Percentiles rank a stretch among this genome's conserved stretches.
Evolutionary conservation across 2,113 vertebrate genomes (phyloP).

Genomic region (Podarcis cretensis): DNA sequence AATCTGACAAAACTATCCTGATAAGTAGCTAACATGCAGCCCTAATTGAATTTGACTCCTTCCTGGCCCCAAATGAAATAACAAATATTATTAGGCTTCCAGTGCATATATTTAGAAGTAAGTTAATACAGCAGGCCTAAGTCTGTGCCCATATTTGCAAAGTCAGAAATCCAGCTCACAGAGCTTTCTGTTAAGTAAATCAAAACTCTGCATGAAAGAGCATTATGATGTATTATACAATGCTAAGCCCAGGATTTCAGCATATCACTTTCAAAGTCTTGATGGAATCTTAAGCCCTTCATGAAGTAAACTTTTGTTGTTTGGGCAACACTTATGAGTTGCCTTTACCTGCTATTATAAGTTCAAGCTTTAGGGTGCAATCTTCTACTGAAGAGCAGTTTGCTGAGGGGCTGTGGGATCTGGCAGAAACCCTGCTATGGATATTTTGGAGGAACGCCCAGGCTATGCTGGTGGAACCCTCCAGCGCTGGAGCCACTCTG

Average conservation of each 20-base stretch:
- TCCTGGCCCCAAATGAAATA: conserved; percentile 50
- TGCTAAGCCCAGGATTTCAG: conserved; percentile 7
- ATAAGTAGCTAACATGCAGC: conserved; percentile 58
- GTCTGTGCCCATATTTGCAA: too few relatives aligned
- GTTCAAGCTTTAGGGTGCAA: background rate
- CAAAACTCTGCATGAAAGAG: conserved; percentile 44
- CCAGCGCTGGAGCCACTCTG: background rate
- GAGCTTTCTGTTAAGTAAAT: conserved; percentile 48
- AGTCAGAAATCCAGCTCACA: conserved; percentile 35
- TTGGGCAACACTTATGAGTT: background rate
- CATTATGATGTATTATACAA: conserved; percentile 14
- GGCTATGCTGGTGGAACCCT: background rate
- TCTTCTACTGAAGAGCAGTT: background rate
- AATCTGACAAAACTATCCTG: conserved; percentile 25
- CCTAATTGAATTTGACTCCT: conserved; percentile 64
- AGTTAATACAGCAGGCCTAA: conserved; percentile 50
- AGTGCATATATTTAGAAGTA: conserved; percentile 55
- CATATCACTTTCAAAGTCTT: conserved; percentile 18
- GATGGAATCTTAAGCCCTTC: background rate
- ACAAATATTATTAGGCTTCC: conserved; percentile 57
- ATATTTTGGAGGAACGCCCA: background rate
- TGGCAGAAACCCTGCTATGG: background rate
- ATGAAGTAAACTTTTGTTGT: conserved; percentile 18
- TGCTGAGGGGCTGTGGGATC: background rate
- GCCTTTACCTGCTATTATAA: background rate